These are phyloP conservation scores for Metellina segmentata DNA, from an alignment of 2,888 invertebrate species.

Conservation along the genomic window DNA sequence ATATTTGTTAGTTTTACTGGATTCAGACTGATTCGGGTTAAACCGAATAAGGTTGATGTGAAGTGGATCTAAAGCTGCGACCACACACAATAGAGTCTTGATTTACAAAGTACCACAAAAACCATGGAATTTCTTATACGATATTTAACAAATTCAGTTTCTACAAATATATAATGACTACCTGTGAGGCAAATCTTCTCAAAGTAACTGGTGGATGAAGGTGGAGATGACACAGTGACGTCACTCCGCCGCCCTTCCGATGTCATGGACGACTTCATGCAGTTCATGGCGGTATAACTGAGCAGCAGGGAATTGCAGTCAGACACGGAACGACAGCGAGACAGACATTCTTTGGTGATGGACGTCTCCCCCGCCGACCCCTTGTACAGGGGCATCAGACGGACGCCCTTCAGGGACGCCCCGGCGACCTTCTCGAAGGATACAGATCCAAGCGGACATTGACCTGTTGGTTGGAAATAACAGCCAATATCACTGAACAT, in stretches of 20 bases:
- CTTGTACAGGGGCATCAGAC: slow-evolving; percentile 76
- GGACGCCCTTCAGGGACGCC: slow-evolving; percentile 76
- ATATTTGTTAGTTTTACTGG: too few relatives aligned
- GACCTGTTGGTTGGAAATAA: slow-evolving; percentile 59
- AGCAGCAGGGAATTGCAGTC: slow-evolving; percentile 78
- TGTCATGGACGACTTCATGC: slow-evolving; percentile 60
- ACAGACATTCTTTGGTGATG: slow-evolving; percentile 76
- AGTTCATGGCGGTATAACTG: slow-evolving; percentile 78
- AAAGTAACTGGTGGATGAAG: slow-evolving; percentile 84
- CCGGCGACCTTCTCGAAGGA: slow-evolving; percentile 78
- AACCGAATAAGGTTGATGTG: too few relatives aligned
- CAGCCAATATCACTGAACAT: not conserved
- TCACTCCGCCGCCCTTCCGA: slow-evolving; percentile 66
- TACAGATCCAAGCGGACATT: slow-evolving; percentile 77
- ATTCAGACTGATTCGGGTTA: too few relatives aligned
- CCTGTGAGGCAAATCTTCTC: slow-evolving; percentile 85
- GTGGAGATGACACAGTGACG: slow-evolving; percentile 73
- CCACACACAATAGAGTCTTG: too few relatives aligned
- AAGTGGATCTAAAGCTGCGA: too few relatives aligned
- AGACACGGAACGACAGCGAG: slow-evolving; percentile 76
- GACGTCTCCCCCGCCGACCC: slow-evolving; percentile 59
- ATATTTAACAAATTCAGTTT: too few relatives aligned
- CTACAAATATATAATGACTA: slow-evolving; percentile 78
- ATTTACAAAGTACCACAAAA: too few relatives aligned
- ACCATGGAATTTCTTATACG: too few relatives aligned